Percentiles rank a stretch among this genome's conserved stretches.
These are phyloP conservation scores for Cherax quadricarinatus DNA, from an alignment of 1,140 invertebrate genomes.

Conservation along the genomic window DNA sequence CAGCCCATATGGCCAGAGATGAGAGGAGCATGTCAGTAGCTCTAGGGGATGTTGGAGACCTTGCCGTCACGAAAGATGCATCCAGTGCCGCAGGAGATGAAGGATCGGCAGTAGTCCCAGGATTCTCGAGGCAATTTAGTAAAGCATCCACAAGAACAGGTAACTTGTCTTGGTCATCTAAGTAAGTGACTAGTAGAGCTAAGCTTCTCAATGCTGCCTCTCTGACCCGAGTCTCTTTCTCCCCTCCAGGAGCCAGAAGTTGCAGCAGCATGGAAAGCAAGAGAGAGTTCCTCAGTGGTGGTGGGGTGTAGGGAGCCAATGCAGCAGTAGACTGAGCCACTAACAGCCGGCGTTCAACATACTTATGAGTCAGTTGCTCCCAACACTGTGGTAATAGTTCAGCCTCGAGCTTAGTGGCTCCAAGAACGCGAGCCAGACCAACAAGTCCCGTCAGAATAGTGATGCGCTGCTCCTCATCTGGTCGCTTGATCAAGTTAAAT, in stretches of 20 bases:
- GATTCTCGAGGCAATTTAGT: constrained; percentile 19
- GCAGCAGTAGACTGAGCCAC: constrained; percentile 85
- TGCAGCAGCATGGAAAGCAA: constrained; percentile 87
- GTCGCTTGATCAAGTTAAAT: constrained; percentile 87
- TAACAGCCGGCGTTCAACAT: constrained; percentile 83
- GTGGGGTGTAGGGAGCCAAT: constrained; percentile 85
- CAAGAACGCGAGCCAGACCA: constrained; percentile 80
- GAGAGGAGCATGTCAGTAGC: constrained; percentile 79
- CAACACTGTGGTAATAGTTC: constrained; percentile 87
- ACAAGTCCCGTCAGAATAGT: constrained; percentile 84
- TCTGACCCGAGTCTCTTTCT: constrained; percentile 83
- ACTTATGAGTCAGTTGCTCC: constrained; percentile 87
- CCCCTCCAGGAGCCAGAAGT: constrained; percentile 82
- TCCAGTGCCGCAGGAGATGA: background rate
- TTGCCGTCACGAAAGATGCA: constrained; percentile 77
- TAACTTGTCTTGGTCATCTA: constrained; percentile 85
- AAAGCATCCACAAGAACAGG: constrained; percentile 78
- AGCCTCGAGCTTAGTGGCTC: constrained; percentile 80
- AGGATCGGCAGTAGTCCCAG: background rate
- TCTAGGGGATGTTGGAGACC: constrained; percentile 78
- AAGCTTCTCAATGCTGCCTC: constrained; percentile 82
- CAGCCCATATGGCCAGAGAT: constrained; percentile 82
- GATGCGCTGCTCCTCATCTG: constrained; percentile 83
- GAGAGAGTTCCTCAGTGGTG: constrained; percentile 84
- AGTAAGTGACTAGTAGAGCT: constrained; percentile 82